Evolutionary conservation across 2,113 vertebrate genomes (phyloP).

Genomic region (Mugil cephalus): DNA sequence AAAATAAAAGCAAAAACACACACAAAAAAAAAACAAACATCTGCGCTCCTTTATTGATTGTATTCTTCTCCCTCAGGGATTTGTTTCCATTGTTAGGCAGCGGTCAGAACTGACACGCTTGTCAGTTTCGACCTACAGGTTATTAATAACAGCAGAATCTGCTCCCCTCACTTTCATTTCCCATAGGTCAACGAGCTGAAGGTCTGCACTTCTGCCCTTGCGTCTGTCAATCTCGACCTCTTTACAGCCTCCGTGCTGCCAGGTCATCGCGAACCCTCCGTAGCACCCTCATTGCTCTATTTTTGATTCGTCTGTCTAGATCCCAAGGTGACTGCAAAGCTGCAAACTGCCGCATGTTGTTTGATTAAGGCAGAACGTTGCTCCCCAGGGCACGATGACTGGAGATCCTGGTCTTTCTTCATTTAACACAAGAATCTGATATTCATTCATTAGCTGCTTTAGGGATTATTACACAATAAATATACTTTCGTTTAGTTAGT

Average conservation of each 20-base stretch:
- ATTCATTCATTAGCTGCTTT: not conserved
- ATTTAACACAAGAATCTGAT: not conserved
- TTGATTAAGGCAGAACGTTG: not conserved
- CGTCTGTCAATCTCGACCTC: constrained; percentile 6
- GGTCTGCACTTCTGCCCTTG: constrained; percentile 24
- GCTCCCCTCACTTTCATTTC: constrained; percentile 45
- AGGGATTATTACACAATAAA: not conserved
- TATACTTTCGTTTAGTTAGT: not conserved
- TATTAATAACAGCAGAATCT: constrained; percentile 47
- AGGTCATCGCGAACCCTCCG: constrained; percentile 18
- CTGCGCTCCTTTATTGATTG: not conserved
- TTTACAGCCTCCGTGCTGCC: constrained; percentile 7
- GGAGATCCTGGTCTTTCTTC: not conserved
- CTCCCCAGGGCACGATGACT: not conserved
- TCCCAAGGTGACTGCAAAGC: not conserved
- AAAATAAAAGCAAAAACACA: not conserved
- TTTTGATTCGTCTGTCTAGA: constrained; percentile 34
- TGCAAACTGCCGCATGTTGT: not conserved
- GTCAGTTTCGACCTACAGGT: constrained; percentile 47
- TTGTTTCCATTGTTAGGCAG: constrained; percentile 19
- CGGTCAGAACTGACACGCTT: constrained; percentile 19
- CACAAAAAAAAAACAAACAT: no score
- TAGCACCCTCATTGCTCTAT: constrained; percentile 8
- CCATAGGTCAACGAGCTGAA: constrained; percentile 50
- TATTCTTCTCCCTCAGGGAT: not conserved